A percentile compares a stretch with the other conserved stretches of the same genome.
phyloP scores from a whole-genome alignment of 2,113 vertebrate genomes.

The Megaleporinus macrocephalus region DNA sequence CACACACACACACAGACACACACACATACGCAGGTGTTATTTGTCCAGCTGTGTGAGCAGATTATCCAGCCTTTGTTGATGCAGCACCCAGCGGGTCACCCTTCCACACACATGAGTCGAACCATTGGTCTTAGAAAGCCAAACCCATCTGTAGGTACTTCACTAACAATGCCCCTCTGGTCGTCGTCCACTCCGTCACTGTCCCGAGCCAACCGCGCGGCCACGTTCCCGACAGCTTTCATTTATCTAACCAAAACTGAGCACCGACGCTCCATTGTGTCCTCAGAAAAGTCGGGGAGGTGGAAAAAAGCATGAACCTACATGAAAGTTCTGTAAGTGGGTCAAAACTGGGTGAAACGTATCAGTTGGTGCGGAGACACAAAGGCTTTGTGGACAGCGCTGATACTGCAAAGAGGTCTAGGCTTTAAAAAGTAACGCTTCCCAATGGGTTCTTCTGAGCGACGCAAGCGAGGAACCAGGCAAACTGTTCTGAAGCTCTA shows the following conservation, averaged over 20 bases:
- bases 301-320: neutral
- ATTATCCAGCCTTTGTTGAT: slow-evolving; percentile 45
- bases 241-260: neutral
- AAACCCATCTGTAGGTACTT: slow-evolving; percentile 16
- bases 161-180: neutral
- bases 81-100: slow-evolving; percentile 34
- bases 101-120: slow-evolving; percentile 16
- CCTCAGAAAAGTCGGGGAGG: neutral
- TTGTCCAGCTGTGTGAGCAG: slow-evolving; percentile 40
- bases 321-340: neutral
- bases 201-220: neutral
- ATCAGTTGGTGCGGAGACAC: neutral
- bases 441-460: too few species aligned
- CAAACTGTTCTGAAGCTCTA: too few species aligned
- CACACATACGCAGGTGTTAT: slow-evolving; percentile 22
- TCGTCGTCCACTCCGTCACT: neutral
- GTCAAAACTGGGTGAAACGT: neutral
- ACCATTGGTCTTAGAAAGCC: neutral
- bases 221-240: neutral
- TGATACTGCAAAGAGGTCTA: too few species aligned
- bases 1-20: neutral
- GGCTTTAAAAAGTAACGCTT: too few species aligned
- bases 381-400: neutral
- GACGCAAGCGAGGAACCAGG: too few species aligned
- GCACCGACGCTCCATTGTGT: neutral